Percentiles rank a stretch among this genome's conserved stretches.
phyloP scores from a whole-genome alignment of 2,797 vertebrate species.

The Yasuhikotakia modesta region DNA sequence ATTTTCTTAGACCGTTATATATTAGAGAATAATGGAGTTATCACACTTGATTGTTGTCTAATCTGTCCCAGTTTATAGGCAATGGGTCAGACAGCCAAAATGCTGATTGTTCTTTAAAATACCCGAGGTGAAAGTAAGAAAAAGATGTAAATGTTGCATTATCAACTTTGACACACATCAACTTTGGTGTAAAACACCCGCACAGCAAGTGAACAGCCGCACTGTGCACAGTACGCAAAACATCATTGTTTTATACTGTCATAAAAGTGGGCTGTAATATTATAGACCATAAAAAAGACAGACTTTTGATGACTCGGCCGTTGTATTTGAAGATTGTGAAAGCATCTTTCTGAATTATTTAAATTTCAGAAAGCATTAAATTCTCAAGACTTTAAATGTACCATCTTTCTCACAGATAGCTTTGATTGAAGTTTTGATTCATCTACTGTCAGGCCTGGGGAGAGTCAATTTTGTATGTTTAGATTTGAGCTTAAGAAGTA shows the following conservation, averaged over 20 bases:
- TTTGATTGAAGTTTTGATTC: too few species aligned
- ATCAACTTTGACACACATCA: too few species aligned
- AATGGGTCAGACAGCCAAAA: slow-evolving; percentile 53
- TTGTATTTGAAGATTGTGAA: slow-evolving; percentile 6
- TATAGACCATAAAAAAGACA: slow-evolving; percentile 35
- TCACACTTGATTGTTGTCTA: background rate
- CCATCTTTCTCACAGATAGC: background rate
- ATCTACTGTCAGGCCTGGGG: too few species aligned
- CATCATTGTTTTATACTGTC: slow-evolving; percentile 39
- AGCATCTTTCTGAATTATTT: slow-evolving; percentile 1
- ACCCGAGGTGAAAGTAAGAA: slow-evolving; percentile 5
- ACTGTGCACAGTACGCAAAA: slow-evolving; percentile 4
- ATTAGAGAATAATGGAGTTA: background rate
- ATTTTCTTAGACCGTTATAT: background rate
- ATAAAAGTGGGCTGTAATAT: slow-evolving; percentile 44
- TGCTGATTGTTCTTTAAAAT: slow-evolving; percentile 13
- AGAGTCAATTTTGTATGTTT: too few species aligned
- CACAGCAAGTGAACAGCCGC: too few species aligned
- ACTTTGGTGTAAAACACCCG: background rate
- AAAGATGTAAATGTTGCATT: slow-evolving; percentile 35
- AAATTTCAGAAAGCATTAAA: background rate
- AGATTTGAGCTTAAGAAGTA: too few species aligned
- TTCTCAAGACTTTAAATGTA: background rate
- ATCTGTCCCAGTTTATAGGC: background rate
- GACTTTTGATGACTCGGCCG: background rate